A percentile compares a stretch with the other conserved stretches of the same genome.
These are phyloP conservation scores for Ctenochaetus hawaiiensis DNA, from an alignment of 2,797 vertebrate species.

Conservation along the genomic window DNA sequence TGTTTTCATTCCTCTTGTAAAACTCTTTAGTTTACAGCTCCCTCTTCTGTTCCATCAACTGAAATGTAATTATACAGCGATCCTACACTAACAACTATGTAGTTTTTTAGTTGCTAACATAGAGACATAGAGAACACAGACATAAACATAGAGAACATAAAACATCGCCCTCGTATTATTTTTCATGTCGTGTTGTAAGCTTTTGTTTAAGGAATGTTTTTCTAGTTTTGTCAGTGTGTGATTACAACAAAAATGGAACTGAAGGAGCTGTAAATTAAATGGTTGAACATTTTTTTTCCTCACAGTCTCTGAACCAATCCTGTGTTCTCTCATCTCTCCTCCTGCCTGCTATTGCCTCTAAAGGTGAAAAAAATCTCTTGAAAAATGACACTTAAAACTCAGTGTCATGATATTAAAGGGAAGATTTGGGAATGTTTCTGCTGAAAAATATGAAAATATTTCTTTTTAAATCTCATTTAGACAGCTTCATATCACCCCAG, in stretches of 20 bases:
- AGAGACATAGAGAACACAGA: no score
- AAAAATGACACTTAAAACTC: neutral
- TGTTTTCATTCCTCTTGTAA: conserved; percentile 38
- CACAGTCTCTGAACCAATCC: conserved; percentile 8
- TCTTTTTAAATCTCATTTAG: neutral
- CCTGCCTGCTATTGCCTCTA: neutral
- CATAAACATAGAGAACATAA: no score
- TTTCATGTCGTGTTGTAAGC: neutral
- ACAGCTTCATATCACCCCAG: neutral
- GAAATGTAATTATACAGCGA: conserved; percentile 22
- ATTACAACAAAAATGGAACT: neutral
- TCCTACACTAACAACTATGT: conserved; percentile 3
- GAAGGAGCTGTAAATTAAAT: conserved; percentile 24
- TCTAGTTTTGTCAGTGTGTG: conserved; percentile 12
- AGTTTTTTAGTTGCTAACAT: conserved; percentile 4
- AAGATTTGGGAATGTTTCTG: neutral
- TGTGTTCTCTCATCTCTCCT: conserved; percentile 19
- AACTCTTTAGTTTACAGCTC: conserved; percentile 21
- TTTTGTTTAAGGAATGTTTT: conserved; percentile 1
- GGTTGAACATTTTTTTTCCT: neutral
- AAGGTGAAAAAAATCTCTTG: neutral
- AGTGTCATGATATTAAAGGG: neutral
- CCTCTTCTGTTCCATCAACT: conserved; percentile 7
- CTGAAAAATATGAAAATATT: neutral
- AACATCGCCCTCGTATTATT: neutral